Evolutionary conservation across 2,888 invertebrate species (phyloP).

Genomic region (Mythimna ferrago): DNA sequence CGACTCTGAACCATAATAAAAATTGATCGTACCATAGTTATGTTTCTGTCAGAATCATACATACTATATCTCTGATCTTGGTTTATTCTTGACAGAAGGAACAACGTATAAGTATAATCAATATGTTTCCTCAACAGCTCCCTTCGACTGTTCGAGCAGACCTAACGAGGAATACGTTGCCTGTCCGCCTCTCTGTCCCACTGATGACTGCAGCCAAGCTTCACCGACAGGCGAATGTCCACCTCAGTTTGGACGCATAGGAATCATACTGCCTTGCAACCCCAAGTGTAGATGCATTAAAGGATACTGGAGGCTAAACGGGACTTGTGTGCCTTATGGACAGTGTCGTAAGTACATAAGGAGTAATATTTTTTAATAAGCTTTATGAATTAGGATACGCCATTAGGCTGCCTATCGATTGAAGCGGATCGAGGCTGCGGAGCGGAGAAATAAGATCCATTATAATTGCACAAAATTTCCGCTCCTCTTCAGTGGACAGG

Average conservation of each 20-base stretch:
- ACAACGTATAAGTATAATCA: background rate
- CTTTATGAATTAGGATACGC: no score
- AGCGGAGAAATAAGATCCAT: no score
- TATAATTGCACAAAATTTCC: no score
- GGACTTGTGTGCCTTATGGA: slow-evolving; percentile 72
- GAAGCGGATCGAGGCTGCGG: no score
- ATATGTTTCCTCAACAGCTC: slow-evolving; percentile 61
- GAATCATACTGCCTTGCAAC: slow-evolving; percentile 64
- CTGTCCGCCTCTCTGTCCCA: slow-evolving; percentile 72
- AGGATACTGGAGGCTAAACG: slow-evolving; percentile 70
- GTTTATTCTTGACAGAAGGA: background rate
- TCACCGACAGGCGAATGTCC: slow-evolving; percentile 69
- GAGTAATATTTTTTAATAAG: no score
- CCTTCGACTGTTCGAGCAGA: slow-evolving; percentile 66
- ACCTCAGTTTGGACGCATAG: slow-evolving; percentile 53
- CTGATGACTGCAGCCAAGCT: slow-evolving; percentile 71
- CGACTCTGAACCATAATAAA: background rate
- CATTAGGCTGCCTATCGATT: no score
- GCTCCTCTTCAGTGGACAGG: no score
- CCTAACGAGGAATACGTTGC: slow-evolving; percentile 69
- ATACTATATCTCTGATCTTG: background rate
- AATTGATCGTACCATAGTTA: background rate
- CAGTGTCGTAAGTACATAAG: slow-evolving; percentile 67
- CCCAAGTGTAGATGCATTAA: slow-evolving; percentile 73
- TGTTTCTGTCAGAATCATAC: background rate